Conservation (phyloP, 2,888 invertebrate genomes). For the Toxonevra muliebris region DNA sequence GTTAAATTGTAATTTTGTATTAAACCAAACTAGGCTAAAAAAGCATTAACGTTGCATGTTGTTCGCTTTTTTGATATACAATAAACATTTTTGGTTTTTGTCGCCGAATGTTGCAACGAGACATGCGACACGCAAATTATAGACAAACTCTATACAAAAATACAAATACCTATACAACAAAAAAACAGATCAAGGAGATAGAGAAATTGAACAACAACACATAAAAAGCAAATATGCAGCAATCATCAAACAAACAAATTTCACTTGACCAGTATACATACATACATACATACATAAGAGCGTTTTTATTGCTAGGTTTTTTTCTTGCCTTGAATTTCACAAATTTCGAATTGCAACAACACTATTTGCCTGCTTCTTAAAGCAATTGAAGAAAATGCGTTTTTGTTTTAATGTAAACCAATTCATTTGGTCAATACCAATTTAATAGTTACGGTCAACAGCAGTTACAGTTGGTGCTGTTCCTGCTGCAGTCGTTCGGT, state of each 20-base stretch:
- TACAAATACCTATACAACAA: background rate
- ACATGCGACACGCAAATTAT: slow-evolving; percentile 1
- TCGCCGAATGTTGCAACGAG: background rate
- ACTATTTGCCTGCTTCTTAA: too few species aligned
- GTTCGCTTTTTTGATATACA: background rate
- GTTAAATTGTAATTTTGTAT: too few species aligned
- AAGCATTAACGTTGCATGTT: background rate
- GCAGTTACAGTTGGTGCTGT: too few species aligned
- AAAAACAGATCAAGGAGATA: background rate
- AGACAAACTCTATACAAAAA: background rate
- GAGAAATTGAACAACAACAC: background rate
- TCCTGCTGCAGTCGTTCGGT: slow-evolving; percentile 7
- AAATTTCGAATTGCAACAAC: background rate
- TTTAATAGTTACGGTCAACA: slow-evolving; percentile 44
- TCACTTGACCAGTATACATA: background rate
- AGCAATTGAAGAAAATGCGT: too few species aligned
- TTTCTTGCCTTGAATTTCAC: background rate
- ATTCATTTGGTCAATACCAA: slow-evolving; percentile 50
- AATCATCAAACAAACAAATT: background rate
- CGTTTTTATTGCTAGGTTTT: background rate
- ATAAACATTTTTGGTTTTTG: background rate
- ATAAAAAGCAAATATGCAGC: background rate
- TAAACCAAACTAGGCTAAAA: too few species aligned
- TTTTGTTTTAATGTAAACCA: slow-evolving; percentile 14
- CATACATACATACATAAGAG: background rate